Evolutionary conservation across 2,113 vertebrate species (phyloP), one percentile per base, ranked within the genome.

Genomic region (Ptyas mucosa): DNA sequence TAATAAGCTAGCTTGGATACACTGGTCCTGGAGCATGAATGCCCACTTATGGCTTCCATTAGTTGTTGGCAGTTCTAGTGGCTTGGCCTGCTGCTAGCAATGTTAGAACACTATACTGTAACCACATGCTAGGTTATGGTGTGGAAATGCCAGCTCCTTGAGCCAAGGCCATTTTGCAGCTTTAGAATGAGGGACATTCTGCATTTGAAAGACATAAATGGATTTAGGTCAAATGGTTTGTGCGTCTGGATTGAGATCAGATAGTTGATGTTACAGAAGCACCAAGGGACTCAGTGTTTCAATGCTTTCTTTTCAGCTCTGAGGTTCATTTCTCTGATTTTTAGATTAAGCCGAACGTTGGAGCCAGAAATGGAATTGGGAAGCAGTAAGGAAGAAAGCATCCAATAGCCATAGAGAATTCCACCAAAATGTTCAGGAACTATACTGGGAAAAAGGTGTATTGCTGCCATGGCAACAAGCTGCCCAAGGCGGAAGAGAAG

Each of bases 391-490:
- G 54, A 58, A 89, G 46, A 55, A 85, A 9, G 54, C 69, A 61
- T 39, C 88, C 88, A 93, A 61, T 85, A 75, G 21, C 11, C 64
- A 29, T 46, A 49, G 55, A 49, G 43, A 52, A 58, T 92, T 53
- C 49, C 49, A 90, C 18, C 39, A 55, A 21, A 88, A 91, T 54
- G 34, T 69, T 89, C 24, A 91, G 12, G 21, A 87, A 91, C 24
- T 14, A 87, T 24, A 85, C n/a, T 64, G 34, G 89, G 88, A 64
- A 69, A 49, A 85, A 94, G 86, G 89, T 86, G 61, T 58, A 89
- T 89, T 61, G 93, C 34, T 94, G 34, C 87, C 75, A 91, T 93
- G 39, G 89, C 54, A 94, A 94, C 93, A 91, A 92, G 91, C 75
- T 90, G 81, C 81, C 88, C 88, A 87, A 87, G 91, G 91, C 58